phyloP scores from a whole-genome alignment of 1,140 invertebrate genomes.

The Drosophila punjabiensis region DNA sequence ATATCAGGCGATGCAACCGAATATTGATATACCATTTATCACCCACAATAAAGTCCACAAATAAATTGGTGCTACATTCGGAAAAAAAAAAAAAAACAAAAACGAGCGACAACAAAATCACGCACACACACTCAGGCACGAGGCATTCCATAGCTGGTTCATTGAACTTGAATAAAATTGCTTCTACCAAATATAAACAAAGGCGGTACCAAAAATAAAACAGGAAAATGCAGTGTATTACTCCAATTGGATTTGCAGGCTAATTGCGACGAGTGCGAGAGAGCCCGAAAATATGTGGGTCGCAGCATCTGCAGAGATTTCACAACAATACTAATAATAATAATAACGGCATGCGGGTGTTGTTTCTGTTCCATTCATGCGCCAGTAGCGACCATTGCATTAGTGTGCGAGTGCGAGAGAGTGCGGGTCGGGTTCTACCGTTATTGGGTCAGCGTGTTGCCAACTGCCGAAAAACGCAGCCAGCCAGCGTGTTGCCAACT shows the following conservation, averaged over 20 bases:
- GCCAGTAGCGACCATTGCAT: constrained; percentile 6
- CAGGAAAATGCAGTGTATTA: constrained; percentile 26
- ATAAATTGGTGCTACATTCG: constrained; percentile 52
- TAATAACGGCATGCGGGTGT: constrained; percentile 59
- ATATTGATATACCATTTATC: constrained; percentile 53
- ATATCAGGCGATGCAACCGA: constrained; percentile 33
- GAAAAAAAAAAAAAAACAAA: constrained; percentile 19
- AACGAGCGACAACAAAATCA: constrained; percentile 23
- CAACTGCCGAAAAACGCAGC: constrained; percentile 61
- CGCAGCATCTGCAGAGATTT: constrained; percentile 67
- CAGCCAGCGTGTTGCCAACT: constrained; percentile 73
- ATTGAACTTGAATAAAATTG: constrained; percentile 69
- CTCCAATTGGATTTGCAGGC: constrained; percentile 22
- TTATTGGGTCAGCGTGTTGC: constrained; percentile 79
- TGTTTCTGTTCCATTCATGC: constrained; percentile 64
- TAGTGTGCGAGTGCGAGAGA: constrained; percentile 22
- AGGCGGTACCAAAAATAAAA: constrained; percentile 51
- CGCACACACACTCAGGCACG: constrained; percentile 9
- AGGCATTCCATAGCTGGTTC: constrained; percentile 63
- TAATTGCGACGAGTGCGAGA: constrained; percentile 25
- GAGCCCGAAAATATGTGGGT: constrained; percentile 57
- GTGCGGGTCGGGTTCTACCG: constrained; percentile 51
- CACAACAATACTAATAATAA: constrained; percentile 42
- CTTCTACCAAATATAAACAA: constrained; percentile 57
- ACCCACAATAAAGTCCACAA: constrained; percentile 36